phyloP scores from a whole-genome alignment of 2,888 invertebrate species.

The Chrysolina oricalcia region DNA sequence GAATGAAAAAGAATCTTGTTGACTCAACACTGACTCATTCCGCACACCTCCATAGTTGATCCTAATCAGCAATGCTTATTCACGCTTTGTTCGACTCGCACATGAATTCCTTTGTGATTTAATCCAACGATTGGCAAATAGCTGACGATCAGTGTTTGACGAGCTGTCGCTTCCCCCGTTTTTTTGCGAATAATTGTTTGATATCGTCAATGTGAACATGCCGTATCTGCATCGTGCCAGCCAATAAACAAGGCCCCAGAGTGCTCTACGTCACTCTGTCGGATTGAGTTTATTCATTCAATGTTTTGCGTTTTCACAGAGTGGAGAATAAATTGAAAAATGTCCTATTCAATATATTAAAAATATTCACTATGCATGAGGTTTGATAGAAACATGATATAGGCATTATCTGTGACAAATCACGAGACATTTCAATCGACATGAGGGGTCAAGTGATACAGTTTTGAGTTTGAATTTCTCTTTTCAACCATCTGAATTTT shows the following conservation, averaged over 20 bases:
- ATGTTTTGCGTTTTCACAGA: background rate
- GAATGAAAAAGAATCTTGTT: background rate
- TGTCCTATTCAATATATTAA: too few relatives aligned
- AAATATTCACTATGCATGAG: too few relatives aligned
- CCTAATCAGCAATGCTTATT: background rate
- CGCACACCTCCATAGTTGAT: background rate
- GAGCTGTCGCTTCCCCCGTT: background rate
- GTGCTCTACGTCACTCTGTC: slow-evolving; percentile 8
- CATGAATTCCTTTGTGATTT: slow-evolving; percentile 3
- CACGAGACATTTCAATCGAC: too few relatives aligned
- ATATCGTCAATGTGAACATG: slow-evolving; percentile 38
- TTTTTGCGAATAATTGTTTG: slow-evolving; percentile 6
- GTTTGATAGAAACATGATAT: too few relatives aligned
- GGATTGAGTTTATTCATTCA: background rate
- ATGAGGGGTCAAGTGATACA: too few relatives aligned
- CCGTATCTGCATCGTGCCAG: slow-evolving; percentile 44
- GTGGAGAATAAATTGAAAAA: too few relatives aligned
- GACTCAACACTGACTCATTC: background rate
- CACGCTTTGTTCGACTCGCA: background rate
- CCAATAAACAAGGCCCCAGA: slow-evolving; percentile 33
- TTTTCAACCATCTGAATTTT: too few relatives aligned
- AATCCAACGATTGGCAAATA: slow-evolving; percentile 5
- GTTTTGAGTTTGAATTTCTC: too few relatives aligned
- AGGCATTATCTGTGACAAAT: too few relatives aligned
- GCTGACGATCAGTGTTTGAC: slow-evolving; percentile 2